phyloP scores from a whole-genome alignment of 2,888 invertebrate species.

The Nemotelus nigrinus region DNA sequence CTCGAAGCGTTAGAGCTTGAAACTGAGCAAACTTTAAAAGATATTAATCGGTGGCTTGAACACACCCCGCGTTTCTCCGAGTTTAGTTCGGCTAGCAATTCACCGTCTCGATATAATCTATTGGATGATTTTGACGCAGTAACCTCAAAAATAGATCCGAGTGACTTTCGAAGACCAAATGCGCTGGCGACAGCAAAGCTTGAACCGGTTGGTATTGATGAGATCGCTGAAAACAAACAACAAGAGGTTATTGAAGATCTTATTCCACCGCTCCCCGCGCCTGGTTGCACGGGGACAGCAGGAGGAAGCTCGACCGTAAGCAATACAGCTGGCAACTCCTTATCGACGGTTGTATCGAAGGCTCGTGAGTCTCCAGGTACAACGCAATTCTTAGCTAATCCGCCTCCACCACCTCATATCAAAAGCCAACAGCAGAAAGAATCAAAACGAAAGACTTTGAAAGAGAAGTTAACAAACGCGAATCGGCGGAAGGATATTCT shows the following conservation, averaged over 20 bases:
- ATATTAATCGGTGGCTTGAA: conserved; percentile 89
- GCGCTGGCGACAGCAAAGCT: conserved; percentile 62
- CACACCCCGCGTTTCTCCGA: conserved; percentile 82
- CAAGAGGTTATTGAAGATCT: conserved; percentile 55
- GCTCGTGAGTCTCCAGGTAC: conserved; percentile 52
- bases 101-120: conserved; percentile 74
- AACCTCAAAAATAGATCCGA: conserved; percentile 64
- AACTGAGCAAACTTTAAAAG: conserved; percentile 75
- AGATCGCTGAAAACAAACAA: conserved; percentile 63
- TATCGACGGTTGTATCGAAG: not conserved
- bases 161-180: conserved; percentile 66
- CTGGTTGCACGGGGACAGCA: conserved; percentile 47
- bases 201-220: conserved; percentile 64
- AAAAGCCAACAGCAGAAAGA: conserved; percentile 64
- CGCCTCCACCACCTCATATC: conserved; percentile 62
- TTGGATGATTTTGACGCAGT: conserved; percentile 71
- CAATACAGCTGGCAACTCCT: conserved; percentile 10
- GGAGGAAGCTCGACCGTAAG: conserved; percentile 45
- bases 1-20: conserved; percentile 76
- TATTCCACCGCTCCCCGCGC: conserved; percentile 50
- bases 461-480: conserved; percentile 61
- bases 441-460: conserved; percentile 62
- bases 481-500: conserved; percentile 76
- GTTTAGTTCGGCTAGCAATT: conserved; percentile 82
- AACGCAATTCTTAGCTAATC: conserved; percentile 61